These are phyloP conservation scores for Bombus turneri DNA, from an alignment of 1,140 invertebrate species.

Conservation along the genomic window DNA sequence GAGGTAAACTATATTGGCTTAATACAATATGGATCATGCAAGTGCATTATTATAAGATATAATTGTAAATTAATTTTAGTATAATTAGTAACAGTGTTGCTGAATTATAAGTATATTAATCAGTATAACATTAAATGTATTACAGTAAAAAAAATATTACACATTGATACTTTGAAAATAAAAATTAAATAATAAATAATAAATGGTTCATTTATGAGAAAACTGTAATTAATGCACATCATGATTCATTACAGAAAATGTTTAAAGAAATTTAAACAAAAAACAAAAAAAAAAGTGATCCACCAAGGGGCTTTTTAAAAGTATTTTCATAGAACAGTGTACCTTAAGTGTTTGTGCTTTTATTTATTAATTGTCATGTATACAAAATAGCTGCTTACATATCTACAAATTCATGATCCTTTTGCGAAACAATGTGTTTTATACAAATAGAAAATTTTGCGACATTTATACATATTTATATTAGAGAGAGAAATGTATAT, in stretches of 20 bases:
- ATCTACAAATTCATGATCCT: slow-evolving; percentile 48
- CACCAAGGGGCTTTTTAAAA: slow-evolving; percentile 29
- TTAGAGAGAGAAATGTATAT: slow-evolving; percentile 35
- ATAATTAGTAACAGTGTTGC: slow-evolving; percentile 7
- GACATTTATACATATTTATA: slow-evolving; percentile 45
- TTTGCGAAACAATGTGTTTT: slow-evolving; percentile 24
- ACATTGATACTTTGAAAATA: neutral
- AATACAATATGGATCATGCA: slow-evolving; percentile 44
- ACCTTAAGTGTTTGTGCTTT: slow-evolving; percentile 54
- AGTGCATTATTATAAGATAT: slow-evolving; percentile 4
- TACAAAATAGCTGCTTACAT: slow-evolving; percentile 62
- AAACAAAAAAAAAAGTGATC: neutral
- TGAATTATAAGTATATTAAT: slow-evolving; percentile 23
- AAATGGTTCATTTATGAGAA: neutral
- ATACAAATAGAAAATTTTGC: slow-evolving; percentile 49
- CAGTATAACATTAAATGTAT: neutral
- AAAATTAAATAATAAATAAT: neutral
- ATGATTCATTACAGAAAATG: slow-evolving; percentile 6
- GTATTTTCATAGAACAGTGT: slow-evolving; percentile 37
- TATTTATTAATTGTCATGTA: slow-evolving; percentile 60
- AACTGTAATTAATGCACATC: neutral
- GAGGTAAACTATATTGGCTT: slow-evolving; percentile 34
- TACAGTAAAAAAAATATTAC: neutral
- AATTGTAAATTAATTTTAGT: slow-evolving; percentile 5
- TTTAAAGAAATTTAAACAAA: slow-evolving; percentile 23